A percentile compares a stretch with the other conserved stretches of the same genome.
phyloP scores from a whole-genome alignment of 2,113 vertebrate genomes.

The Dasyurus viverrinus region DNA sequence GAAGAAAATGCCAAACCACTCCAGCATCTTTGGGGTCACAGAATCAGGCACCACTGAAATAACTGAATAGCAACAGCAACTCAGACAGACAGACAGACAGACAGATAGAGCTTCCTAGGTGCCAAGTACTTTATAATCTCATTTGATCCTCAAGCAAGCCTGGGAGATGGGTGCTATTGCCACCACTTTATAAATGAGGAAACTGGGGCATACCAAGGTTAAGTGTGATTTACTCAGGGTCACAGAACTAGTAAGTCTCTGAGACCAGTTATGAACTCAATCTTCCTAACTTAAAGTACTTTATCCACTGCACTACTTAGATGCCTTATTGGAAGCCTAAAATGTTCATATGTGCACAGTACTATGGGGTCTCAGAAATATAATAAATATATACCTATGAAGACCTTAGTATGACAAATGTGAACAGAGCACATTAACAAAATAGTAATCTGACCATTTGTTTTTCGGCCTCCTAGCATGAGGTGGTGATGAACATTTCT shows the following conservation, averaged over 20 bases:
- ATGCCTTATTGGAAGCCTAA: not conserved
- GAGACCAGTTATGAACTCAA: not conserved
- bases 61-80: not conserved
- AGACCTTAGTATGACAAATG: not conserved
- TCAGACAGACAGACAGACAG: too few species aligned
- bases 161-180: not conserved
- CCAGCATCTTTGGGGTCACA: not conserved
- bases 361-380: not conserved
- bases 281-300: not conserved
- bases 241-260: not conserved
- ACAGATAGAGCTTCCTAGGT: not conserved
- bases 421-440: not conserved
- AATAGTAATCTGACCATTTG: not conserved
- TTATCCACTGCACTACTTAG: not conserved
- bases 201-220: slow-evolving; percentile 1
- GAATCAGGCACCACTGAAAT: not conserved
- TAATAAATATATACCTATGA: not conserved
- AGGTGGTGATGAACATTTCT: not conserved
- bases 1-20: not conserved
- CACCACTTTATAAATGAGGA: not conserved
- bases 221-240: not conserved
- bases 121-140: not conserved
- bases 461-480: not conserved
- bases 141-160: not conserved
- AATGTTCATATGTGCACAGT: not conserved